phyloP scores from a whole-genome alignment of 2,113 vertebrate genomes.

The Rhabdomys dilectus region DNA sequence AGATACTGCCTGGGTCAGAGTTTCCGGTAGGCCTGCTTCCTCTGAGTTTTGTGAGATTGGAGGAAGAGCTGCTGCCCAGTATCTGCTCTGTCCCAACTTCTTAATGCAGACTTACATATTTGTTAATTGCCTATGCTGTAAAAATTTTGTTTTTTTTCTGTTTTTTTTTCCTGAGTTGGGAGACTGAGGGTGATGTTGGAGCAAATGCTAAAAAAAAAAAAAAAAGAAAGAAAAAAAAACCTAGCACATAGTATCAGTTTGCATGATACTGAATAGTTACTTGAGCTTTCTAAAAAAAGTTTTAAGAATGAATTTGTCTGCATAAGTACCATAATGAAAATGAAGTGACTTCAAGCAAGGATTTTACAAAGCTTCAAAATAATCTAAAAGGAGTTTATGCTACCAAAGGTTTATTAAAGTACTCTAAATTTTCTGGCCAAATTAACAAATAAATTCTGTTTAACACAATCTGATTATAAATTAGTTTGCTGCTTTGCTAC shows the following conservation, averaged over 20 bases:
- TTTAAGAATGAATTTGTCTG: conserved; percentile 74
- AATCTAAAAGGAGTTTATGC: conserved; percentile 12
- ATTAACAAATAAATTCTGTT: conserved; percentile 44
- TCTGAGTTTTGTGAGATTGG: no score
- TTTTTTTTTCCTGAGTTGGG: conserved; percentile 11
- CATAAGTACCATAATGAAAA: conserved; percentile 67
- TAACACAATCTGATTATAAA: conserved; percentile 44
- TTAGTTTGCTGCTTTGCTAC: conserved; percentile 42
- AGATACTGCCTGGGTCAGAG: no score
- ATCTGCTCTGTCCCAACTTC: background rate
- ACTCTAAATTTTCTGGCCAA: conserved; percentile 10
- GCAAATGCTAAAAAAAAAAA: background rate
- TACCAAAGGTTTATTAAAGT: conserved; percentile 12
- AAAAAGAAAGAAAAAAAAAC: background rate
- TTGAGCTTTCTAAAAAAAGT: conserved; percentile 56
- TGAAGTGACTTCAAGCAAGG: conserved; percentile 62
- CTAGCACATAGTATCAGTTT: conserved; percentile 29
- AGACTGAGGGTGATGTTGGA: conserved; percentile 22
- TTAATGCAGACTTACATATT: background rate
- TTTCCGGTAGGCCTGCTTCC: no score
- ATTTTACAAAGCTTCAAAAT: conserved; percentile 43
- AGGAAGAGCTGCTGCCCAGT: no score
- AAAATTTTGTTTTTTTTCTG: background rate
- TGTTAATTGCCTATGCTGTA: background rate
- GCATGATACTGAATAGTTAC: conserved; percentile 33